Conservation (phyloP, 1,140 invertebrate species). For the Tetranychus cinnabarinus region DNA sequence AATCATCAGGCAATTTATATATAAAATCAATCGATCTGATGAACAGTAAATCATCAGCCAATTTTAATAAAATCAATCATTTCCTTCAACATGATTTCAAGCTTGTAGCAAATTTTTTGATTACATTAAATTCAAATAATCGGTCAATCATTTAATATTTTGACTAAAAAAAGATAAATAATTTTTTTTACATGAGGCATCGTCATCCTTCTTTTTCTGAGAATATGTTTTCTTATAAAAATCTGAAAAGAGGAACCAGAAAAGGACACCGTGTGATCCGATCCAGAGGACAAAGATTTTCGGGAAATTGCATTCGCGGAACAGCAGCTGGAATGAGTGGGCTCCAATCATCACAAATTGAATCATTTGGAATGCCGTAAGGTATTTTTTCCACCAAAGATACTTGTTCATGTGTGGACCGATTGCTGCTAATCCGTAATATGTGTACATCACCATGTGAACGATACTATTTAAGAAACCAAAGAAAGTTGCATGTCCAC, state of each 20-base stretch:
- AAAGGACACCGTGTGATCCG: background rate
- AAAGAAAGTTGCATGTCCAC: slow-evolving; percentile 63
- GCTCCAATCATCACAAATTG: background rate
- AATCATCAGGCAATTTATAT: too few species aligned
- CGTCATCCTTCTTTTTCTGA: background rate
- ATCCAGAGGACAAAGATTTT: slow-evolving; percentile 1
- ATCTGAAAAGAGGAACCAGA: background rate
- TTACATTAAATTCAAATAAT: too few species aligned
- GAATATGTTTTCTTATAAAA: slow-evolving; percentile 2
- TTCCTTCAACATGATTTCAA: too few species aligned
- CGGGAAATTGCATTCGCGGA: background rate
- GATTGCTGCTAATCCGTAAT: slow-evolving; percentile 29
- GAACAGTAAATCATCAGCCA: too few species aligned
- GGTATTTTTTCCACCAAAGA: slow-evolving; percentile 29
- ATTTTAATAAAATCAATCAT: too few species aligned
- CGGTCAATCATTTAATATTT: too few species aligned
- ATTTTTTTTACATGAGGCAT: too few species aligned
- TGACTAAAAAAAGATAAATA: too few species aligned
- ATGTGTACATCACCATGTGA: slow-evolving; percentile 34
- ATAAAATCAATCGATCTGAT: too few species aligned
- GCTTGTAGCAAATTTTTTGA: too few species aligned
- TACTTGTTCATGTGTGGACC: slow-evolving; percentile 28
- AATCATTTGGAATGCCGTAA: background rate
- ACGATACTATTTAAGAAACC: slow-evolving; percentile 50
- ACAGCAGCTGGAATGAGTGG: background rate